Evolutionary conservation across 2,888 invertebrate genomes (phyloP).

Genomic region (Clunio marinus): DNA sequence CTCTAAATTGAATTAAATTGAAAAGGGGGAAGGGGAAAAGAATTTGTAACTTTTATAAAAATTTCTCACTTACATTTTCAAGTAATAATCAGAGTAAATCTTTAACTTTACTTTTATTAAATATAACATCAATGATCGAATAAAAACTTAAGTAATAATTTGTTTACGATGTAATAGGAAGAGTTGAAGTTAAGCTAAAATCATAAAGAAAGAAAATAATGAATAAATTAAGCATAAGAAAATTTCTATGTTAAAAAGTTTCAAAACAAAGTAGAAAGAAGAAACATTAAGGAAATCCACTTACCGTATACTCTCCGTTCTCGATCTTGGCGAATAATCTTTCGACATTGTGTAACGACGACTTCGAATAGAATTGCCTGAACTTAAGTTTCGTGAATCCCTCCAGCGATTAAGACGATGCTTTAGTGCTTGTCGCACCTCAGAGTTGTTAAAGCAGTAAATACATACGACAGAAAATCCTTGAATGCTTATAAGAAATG

Average conservation of each 20-base stretch:
- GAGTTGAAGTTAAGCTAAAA: constrained; percentile 35
- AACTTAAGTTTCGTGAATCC: constrained; percentile 48
- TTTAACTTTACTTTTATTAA: too few relatives aligned
- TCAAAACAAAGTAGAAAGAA: neutral
- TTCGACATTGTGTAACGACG: constrained; percentile 54
- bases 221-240: neutral
- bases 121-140: too few relatives aligned
- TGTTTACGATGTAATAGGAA: constrained; percentile 26
- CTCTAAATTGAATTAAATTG: neutral
- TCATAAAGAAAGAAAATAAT: neutral
- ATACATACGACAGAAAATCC: constrained; percentile 86
- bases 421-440: constrained; percentile 78
- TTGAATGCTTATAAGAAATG: constrained; percentile 85
- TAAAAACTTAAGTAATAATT: neutral
- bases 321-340: constrained; percentile 75
- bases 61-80: constrained; percentile 13
- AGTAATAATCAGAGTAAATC: too few relatives aligned
- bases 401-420: constrained; percentile 60
- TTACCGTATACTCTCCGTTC: constrained; percentile 77
- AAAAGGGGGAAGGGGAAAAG: neutral
- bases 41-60: neutral
- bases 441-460: constrained; percentile 91
- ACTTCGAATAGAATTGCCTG: constrained; percentile 21
- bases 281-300: constrained; percentile 40
- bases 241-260: neutral